A percentile compares a stretch with the other conserved stretches of the same genome.
Evolutionary conservation across 2,113 vertebrate species (phyloP).

Genomic region (Nothoprocta perdicaria): DNA sequence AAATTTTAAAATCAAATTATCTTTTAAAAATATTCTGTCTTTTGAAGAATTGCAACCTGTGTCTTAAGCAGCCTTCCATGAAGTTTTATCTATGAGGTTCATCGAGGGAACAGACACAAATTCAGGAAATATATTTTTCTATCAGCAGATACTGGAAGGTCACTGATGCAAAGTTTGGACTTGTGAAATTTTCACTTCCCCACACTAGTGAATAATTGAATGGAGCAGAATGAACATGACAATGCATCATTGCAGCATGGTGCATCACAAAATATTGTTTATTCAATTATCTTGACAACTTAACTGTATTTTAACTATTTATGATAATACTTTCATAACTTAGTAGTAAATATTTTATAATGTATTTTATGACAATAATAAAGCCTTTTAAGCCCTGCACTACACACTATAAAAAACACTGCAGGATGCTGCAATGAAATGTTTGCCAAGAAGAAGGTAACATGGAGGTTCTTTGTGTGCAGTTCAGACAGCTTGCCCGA

Average conservation of each 20-base stretch:
- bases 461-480: rapidly evolving
- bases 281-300: not conserved
- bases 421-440: not conserved
- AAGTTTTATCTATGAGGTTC: not conserved
- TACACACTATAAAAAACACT: not conserved
- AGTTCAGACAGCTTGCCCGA: not conserved
- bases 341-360: constrained; percentile 31
- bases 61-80: not conserved
- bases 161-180: not conserved
- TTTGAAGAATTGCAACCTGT: not conserved
- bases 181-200: not conserved
- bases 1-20: not conserved
- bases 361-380: constrained; percentile 22
- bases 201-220: not conserved
- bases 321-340: not conserved
- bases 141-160: not conserved
- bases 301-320: constrained; percentile 17
- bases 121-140: not conserved
- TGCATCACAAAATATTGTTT: not conserved
- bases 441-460: not conserved
- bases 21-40: not conserved
- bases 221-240: not conserved
- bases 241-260: not conserved
- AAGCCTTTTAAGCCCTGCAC: not conserved
- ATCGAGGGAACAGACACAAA: not conserved